Percentiles rank a stretch among this genome's conserved stretches.
These are phyloP conservation scores for Silurus asotus DNA, from an alignment of 2,113 vertebrate genomes.

Conservation along the genomic window DNA sequence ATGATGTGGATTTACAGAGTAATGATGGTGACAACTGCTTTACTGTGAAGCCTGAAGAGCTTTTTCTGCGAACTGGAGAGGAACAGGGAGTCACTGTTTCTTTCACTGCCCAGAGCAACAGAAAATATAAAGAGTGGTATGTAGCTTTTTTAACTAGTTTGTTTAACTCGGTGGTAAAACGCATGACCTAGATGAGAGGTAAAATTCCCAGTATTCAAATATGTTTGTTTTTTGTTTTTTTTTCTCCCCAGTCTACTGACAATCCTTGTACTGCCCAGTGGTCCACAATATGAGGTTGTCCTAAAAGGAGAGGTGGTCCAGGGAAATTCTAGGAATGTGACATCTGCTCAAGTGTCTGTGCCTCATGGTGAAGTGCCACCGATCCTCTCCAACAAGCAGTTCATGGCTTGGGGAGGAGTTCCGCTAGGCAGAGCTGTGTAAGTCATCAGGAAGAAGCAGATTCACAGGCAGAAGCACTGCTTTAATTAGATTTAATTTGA, in stretches of 20 bases:
- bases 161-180: not conserved
- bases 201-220: not conserved
- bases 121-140: slow-evolving; percentile 78
- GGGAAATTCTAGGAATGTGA: slow-evolving; percentile 54
- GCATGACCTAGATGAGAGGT: not conserved
- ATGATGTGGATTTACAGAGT: slow-evolving; percentile 64
- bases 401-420: slow-evolving; percentile 90
- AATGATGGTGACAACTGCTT: slow-evolving; percentile 75
- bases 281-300: slow-evolving; percentile 91
- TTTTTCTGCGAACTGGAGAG: slow-evolving; percentile 82
- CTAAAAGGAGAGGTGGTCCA: slow-evolving; percentile 77
- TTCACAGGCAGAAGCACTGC: not conserved
- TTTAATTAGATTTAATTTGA: not conserved
- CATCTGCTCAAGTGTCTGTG: slow-evolving; percentile 36
- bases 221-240: slow-evolving; percentile 38
- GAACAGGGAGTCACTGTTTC: slow-evolving; percentile 75
- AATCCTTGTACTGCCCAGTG: slow-evolving; percentile 88
- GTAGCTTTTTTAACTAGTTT: not conserved
- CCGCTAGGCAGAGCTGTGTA: slow-evolving; percentile 86
- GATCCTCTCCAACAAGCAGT: slow-evolving; percentile 94
- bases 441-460: slow-evolving; percentile 60
- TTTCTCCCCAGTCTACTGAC: slow-evolving; percentile 77
- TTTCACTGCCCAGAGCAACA: slow-evolving; percentile 74
- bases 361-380: slow-evolving; percentile 73
- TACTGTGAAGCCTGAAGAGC: slow-evolving; percentile 79